phyloP scores from a whole-genome alignment of 37 sponge, comb jelly and placozoan genomes.

The Haliclona indistincta region DNA sequence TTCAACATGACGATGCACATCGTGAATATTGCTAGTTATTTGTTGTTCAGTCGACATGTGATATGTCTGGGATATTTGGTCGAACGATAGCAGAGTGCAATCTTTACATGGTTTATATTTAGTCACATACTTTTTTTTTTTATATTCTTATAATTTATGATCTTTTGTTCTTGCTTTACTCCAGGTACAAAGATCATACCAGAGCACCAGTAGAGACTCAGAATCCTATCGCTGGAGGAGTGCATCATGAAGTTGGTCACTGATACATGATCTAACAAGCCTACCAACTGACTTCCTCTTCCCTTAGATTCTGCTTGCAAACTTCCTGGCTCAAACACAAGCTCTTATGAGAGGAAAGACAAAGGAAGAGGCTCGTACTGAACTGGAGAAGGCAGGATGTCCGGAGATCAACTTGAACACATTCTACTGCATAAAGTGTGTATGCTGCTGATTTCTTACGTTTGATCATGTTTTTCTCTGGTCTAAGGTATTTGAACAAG shows the following conservation, averaged over 20 bases:
- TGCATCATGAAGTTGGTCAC: slow-evolving; percentile 93
- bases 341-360: slow-evolving; percentile 98
- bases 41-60: too few relatives aligned
- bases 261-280: background rate
- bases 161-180: background rate
- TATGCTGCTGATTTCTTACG: too few relatives aligned
- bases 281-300: background rate
- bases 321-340: slow-evolving; percentile 97
- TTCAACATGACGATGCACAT: too few relatives aligned
- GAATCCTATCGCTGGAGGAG: slow-evolving; percentile 80
- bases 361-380: slow-evolving; percentile 80
- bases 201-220: slow-evolving; percentile 93
- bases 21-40: too few relatives aligned
- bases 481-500: too few relatives aligned
- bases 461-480: too few relatives aligned
- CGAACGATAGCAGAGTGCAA: too few relatives aligned
- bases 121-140: too few relatives aligned
- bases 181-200: slow-evolving; percentile 95
- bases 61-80: too few relatives aligned
- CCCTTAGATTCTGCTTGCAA: slow-evolving; percentile 89
- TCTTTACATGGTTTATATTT: too few relatives aligned
- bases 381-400: slow-evolving; percentile 72
- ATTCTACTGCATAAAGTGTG: slow-evolving; percentile 95
- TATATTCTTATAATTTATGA: too few relatives aligned
- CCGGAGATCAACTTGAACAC: slow-evolving; percentile 52